Base-by-base conservation (phyloP, 2,113 vertebrate genomes). In the Cygnus atratus region DNA sequence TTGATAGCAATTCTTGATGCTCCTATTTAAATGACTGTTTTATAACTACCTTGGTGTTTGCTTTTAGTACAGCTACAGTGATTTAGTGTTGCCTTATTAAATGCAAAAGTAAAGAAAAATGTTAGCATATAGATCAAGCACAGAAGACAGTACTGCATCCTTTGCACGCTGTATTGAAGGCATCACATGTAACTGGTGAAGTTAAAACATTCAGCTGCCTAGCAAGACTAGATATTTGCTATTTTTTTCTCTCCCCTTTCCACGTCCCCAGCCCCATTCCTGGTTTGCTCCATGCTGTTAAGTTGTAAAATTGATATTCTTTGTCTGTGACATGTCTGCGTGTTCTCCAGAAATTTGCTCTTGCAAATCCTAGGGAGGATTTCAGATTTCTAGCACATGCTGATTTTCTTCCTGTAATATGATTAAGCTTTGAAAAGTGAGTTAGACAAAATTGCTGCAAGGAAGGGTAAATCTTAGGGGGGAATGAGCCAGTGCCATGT, bases 341-440 rank as follows among this genome's bases (percentile, higher is more conserved):
- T 39, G 29, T 63, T 93, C 67, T 92, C 52, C 57, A 75, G 84
- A 88, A 92, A 91, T 92, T 85, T 86, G 58, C 48, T 91, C 13
- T 58, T 88, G 70, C 24, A 54, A 44, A 80, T 88, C 70, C 54
- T 62, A 10, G 0, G 1, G 67, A 93, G 50, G 66, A 74, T 85
- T 95, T 94, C 1, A 1, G 16, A 73, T 94, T 93, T 91, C 35
- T 88, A 10, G 25, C 86, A 46, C 4, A 0, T 68, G 44, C 77
- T 54, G 62, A 84, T 88, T 94, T 89, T 93, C 77, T 55, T 76
- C 43, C 43, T 82, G 24, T 92, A 67, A 82, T 41, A 59, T 46
- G 39, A 87, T 72, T 93, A 95, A 80, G 44, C 46, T 92, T 68
- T 79, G 90, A 70, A 76, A 93, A 92, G 44, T 35, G n/a, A 68